Base-by-base conservation (phyloP, 23 tunicate genomes). In the Ascidia mentula region DNA sequence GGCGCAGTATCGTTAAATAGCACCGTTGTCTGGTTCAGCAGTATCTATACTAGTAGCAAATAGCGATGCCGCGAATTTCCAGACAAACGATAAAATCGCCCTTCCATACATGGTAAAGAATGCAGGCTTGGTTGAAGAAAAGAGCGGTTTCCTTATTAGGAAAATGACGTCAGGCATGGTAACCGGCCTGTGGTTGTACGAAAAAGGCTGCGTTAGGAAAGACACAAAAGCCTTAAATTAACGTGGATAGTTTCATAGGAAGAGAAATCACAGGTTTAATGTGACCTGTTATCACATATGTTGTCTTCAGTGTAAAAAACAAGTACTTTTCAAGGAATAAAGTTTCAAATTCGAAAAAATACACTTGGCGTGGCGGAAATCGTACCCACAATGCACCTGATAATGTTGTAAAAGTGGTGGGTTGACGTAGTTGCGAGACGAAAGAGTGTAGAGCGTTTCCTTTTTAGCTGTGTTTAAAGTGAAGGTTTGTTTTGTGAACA, bases 361-460 rank as follows among this genome's bases (percentile, higher is more conserved):
- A 6, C 24, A 53, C 65, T 53, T 53, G 65, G 65, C 65, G 65
- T 53, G 65, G 65, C 65, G 65, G 65, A 53, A 53, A 53, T 53
- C 65, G 28, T 9, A 5, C 65, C 65, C 65, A 53, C 65, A 53
- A 53, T 53, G 65, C 65, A 53, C 65, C 13, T 26, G 65, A 20
- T 3, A 53, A 53, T 3, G 28, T 53, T 9, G 65, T 53, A 53
- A 53, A 53, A 53, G 65, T 53, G n/a, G n/a, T 53, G 7, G 13
- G 65, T 9, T 53, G 53, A 5, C 65, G 13, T 53, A 3, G 22
- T 6, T 53, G 65, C 13, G 13, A 53, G 24, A 5, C 65, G 2
- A 9, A 53, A n/a, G n/a, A n/a, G n/a, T n/a, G 7, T 53, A 15
- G 15, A 42, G 53, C 24, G 22, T 53, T 53, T 26, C 65, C 65